Base-by-base conservation (phyloP, 2,113 vertebrate genomes). In the Ptychochromis oligacanthus region DNA sequence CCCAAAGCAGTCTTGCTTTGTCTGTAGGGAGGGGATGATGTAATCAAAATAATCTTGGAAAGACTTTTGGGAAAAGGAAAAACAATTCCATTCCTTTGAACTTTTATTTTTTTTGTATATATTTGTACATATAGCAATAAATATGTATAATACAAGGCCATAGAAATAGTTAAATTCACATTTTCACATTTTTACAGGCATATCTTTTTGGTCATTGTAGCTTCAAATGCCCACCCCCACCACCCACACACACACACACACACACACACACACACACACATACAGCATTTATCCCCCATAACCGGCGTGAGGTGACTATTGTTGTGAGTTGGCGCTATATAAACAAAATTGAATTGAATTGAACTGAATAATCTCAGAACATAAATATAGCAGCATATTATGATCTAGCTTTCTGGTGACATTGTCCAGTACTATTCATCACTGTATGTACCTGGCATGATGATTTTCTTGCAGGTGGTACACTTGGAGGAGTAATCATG, bases 401-500 rank as follows among this genome's bases (percentile, higher is more conserved):
- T 52, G 0, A n/a, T 72, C 10, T 31, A 52, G 67, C 26, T 72
- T 72, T 72, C 67, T 54, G 43, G 65, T 72, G 65, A 52, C 43
- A 72, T 75, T 20, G 3, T 54, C 3, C 17, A 40, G 3, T 3
- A 9, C 5, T 2, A 26, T 28, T 11, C 17, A 52, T 75, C 22
- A 6, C 46, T 56, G 49, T 15, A 31, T 28, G 64, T 93, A 99
- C 98, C 98, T 97, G 98, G 98, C 97, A 99, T 98, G 88, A 99
- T 94, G 72, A 97, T 97, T 92, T 98, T 99, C 95, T 96, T 97
- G 95, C 98, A 99, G 86, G 96, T 97, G 36, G 82, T 93, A 79
- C 98, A 99, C 92, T 97, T 98, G 82, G 98, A 98, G 2, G 98
- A 99, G 83, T 99, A 97, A 91, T 98, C 97, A 0, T 97, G 93